Evolutionary conservation across 2,888 invertebrate species (phyloP).

Genomic region (Ectemnius cavifrons): DNA sequence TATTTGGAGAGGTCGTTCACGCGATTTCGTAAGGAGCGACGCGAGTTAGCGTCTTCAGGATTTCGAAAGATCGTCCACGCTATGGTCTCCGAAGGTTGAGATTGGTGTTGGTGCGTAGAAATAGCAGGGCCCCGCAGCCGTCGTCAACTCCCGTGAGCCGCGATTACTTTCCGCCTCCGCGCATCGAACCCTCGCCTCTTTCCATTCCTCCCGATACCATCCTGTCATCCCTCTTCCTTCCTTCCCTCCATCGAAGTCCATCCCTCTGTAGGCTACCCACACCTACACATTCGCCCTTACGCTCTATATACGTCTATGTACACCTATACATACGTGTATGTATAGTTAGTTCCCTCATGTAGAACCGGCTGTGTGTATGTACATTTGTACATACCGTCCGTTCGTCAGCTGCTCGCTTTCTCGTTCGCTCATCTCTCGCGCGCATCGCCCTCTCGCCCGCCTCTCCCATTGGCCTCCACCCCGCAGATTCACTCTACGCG

Average conservation of each 20-base stretch:
- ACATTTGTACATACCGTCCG: conserved; percentile 45
- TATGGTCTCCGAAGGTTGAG: conserved; percentile 13
- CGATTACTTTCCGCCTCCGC: conserved; percentile 82
- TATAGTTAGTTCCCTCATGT: too few species aligned
- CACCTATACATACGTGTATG: conserved; percentile 26
- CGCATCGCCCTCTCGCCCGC: conserved; percentile 40
- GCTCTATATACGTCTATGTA: conserved; percentile 25
- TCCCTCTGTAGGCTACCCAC: conserved; percentile 53
- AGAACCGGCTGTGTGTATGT: not conserved
- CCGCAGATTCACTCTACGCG: conserved; percentile 46
- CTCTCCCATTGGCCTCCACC: conserved; percentile 51
- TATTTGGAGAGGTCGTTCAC: conserved; percentile 29
- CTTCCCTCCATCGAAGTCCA: conserved; percentile 48
- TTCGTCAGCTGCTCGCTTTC: conserved; percentile 76
- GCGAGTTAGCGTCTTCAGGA: conserved; percentile 32
- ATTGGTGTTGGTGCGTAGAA: conserved; percentile 36
- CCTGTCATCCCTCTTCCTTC: conserved; percentile 64
- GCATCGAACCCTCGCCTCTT: conserved; percentile 79
- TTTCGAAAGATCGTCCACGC: conserved; percentile 34
- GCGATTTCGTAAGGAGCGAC: conserved; percentile 36
- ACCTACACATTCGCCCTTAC: conserved; percentile 50
- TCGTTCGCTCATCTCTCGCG: conserved; percentile 68
- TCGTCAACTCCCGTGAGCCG: conserved; percentile 59
- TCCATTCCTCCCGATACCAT: conserved; percentile 71
- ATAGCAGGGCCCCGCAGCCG: conserved; percentile 32